phyloP scores from a whole-genome alignment of 2,888 invertebrate species.

The Dendrolimus houi region DNA sequence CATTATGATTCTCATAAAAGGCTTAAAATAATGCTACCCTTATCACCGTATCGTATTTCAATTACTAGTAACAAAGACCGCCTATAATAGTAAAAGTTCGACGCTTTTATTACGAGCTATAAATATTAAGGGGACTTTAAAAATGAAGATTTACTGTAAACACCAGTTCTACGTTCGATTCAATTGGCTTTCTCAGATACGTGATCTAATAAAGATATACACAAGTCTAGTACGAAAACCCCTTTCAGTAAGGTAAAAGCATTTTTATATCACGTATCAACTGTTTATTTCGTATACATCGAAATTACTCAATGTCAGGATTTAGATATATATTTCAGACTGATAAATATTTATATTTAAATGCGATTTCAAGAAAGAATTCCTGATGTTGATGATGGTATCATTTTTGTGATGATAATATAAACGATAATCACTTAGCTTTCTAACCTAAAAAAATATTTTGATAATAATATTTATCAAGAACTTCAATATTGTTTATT shows the following conservation, averaged over 20 bases:
- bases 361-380: not conserved
- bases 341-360: not conserved
- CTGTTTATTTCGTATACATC: not conserved
- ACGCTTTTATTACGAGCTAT: too few relatives aligned
- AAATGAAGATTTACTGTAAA: not conserved
- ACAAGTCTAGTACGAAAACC: not conserved
- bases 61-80: too few relatives aligned
- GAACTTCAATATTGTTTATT: too few relatives aligned
- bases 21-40: too few relatives aligned
- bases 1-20: too few relatives aligned
- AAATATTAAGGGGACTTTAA: not conserved
- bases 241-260: slow-evolving; percentile 4
- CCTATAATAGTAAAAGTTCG: too few relatives aligned
- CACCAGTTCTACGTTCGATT: not conserved
- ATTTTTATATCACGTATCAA: slow-evolving; percentile 8
- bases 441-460: too few relatives aligned
- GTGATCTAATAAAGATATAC: not conserved
- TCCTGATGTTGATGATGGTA: not conserved
- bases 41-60: too few relatives aligned
- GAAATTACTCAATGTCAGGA: not conserved
- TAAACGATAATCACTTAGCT: too few relatives aligned
- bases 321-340: not conserved
- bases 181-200: not conserved
- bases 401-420: too few relatives aligned
- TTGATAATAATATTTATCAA: too few relatives aligned